Evolutionary conservation across 2,888 invertebrate species (phyloP).

Genomic region (Trichopria drosophilae): DNA sequence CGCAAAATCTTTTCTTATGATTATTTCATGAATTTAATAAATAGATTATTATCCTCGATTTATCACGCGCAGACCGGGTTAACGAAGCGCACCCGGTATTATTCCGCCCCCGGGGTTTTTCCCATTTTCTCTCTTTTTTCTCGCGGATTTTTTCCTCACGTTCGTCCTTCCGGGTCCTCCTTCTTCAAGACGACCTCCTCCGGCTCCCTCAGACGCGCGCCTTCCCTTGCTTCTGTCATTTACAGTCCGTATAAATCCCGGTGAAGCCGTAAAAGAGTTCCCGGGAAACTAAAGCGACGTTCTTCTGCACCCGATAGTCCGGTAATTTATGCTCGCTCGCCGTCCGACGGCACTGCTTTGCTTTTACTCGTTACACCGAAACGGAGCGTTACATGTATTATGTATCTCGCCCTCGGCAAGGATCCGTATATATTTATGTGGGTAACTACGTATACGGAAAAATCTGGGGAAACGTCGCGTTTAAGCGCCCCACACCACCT

Average conservation of each 20-base stretch:
- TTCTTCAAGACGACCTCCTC: conserved; percentile 20
- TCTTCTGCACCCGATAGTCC: conserved; percentile 47
- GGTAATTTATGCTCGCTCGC: conserved; percentile 44
- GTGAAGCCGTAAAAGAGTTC: conserved; percentile 46
- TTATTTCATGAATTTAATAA: too few relatives aligned
- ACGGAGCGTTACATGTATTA: conserved; percentile 19
- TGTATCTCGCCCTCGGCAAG: conserved; percentile 13
- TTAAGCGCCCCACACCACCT: too few relatives aligned
- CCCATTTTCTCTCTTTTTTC: conserved; percentile 27
- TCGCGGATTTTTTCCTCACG: conserved; percentile 31
- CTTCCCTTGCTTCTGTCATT: conserved; percentile 47
- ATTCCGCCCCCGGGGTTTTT: too few relatives aligned
- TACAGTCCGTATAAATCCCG: conserved; percentile 51
- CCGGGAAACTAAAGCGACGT: conserved; percentile 40
- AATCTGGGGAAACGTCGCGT: too few relatives aligned
- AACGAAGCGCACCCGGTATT: too few relatives aligned
- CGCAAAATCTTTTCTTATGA: too few relatives aligned
- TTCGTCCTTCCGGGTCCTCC: conserved; percentile 10
- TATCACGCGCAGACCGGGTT: too few relatives aligned
- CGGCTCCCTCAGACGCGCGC: conserved; percentile 17
- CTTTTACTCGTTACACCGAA: not conserved
- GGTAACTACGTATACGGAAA: too few relatives aligned
- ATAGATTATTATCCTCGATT: too few relatives aligned
- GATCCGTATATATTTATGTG: too few relatives aligned
- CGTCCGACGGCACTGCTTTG: conserved; percentile 5